Evolutionary conservation across 1,140 invertebrate species (phyloP).

Genomic region (Agraylea sexmaculata): DNA sequence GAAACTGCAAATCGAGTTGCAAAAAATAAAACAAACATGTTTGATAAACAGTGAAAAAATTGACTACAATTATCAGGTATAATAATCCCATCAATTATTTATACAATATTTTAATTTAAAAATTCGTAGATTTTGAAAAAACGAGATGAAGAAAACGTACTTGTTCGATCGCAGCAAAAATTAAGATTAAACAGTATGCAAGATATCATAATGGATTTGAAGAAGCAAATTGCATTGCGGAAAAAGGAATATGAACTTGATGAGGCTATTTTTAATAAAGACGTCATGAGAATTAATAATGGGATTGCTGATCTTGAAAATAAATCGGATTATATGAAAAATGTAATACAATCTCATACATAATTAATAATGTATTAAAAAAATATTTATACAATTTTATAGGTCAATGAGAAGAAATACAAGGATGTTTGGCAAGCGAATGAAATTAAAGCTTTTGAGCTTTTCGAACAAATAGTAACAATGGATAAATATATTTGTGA

Average conservation of each 20-base stretch:
- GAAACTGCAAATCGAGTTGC: slow-evolving; percentile 61
- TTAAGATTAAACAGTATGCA: slow-evolving; percentile 69
- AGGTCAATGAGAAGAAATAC: slow-evolving; percentile 31
- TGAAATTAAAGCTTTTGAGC: slow-evolving; percentile 41
- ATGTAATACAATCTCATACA: slow-evolving; percentile 22
- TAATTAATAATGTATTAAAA: not conserved
- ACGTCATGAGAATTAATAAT: slow-evolving; percentile 50
- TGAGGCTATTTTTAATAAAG: slow-evolving; percentile 42
- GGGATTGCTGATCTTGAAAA: slow-evolving; percentile 52
- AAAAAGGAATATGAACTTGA: slow-evolving; percentile 43
- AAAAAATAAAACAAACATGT: slow-evolving; percentile 58
- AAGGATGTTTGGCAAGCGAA: slow-evolving; percentile 41
- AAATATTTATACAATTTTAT: slow-evolving; percentile 4
- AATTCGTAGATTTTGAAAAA: slow-evolving; percentile 57
- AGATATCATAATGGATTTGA: slow-evolving; percentile 52
- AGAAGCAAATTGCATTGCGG: slow-evolving; percentile 45
- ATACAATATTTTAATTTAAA: slow-evolving; percentile 2
- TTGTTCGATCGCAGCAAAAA: slow-evolving; percentile 73
- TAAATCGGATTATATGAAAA: slow-evolving; percentile 54
- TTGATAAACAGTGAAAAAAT: slow-evolving; percentile 74
- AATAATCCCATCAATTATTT: not conserved
- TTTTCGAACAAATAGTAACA: slow-evolving; percentile 46
- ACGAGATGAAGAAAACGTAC: slow-evolving; percentile 74
- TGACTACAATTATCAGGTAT: slow-evolving; percentile 67
- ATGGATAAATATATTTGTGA: slow-evolving; percentile 56